Evolutionary conservation across 2,888 invertebrate genomes (phyloP), one percentile per base, ranked within the genome.

Genomic region (Clivina fossor): DNA sequence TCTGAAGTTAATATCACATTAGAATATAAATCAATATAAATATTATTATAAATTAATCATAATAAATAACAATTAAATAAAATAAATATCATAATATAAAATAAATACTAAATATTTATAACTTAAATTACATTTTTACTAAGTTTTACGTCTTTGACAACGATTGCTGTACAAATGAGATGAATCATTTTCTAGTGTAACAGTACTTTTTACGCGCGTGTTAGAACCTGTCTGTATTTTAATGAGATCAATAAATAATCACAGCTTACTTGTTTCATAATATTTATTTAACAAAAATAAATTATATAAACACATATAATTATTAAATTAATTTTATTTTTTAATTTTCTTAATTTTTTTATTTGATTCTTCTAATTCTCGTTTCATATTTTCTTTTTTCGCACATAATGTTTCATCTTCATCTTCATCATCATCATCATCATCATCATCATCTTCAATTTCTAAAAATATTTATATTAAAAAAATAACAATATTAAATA

Each of bases 201-300:
- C 30, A 30, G 9, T 3, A 13, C 15, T 8, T 15, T 20, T 47
- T 11, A 8, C 28, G 8, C 9, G 11, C 51, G 13, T 33, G 51
- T 51, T 43, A 15, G 15, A 41, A 51, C 51, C 43, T 43, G 51
- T 51, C 43, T 15, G 50, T 50, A 40, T 28, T 9, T 3, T 13
- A 16, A 15, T 33, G 33, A 33, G 33, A 2, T 33, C 33, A 33
- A 13, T n/a, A 11, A 32, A n/a, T 30, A 3, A 30, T 3, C 11
- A n/a, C 9, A 30, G 11, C n/a, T n/a, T 30, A 30, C 4, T 30
- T 30, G n/a, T n/a, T n/a, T n/a, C n/a, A n/a, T n/a, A n/a, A n/a
- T n/a, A n/a, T n/a, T n/a, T n/a, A n/a, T n/a, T n/a, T n/a, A n/a
- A n/a, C n/a, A n/a, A n/a, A n/a, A n/a, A n/a, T n/a, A n/a, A n/a